Conservation (phyloP, 2,113 vertebrate species). For the Cryptomyrus ogoouensis region DNA sequence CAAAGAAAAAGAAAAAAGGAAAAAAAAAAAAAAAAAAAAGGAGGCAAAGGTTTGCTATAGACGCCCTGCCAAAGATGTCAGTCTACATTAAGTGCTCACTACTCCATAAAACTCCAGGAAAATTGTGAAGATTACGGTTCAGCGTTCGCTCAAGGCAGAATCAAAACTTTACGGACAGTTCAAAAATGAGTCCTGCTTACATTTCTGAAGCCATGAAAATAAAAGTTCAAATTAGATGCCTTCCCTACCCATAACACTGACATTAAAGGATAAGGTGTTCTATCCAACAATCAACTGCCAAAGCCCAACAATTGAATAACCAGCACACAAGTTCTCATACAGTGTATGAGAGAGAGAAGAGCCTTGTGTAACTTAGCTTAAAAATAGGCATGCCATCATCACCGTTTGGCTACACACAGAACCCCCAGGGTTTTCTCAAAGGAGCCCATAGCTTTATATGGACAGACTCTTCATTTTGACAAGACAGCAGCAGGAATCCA, state of each 20-base stretch:
- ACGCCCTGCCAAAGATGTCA: neutral
- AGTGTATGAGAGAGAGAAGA: neutral
- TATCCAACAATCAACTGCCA: neutral
- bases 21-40: too few relatives aligned
- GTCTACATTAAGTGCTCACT: neutral
- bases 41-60: neutral
- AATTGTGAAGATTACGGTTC: neutral
- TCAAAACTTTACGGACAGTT: neutral
- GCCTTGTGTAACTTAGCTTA: slow-evolving; percentile 22
- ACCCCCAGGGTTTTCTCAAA: slow-evolving; percentile 29
- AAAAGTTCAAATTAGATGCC: neutral
- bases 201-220: neutral
- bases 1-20: neutral
- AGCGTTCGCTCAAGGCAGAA: neutral
- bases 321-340: neutral
- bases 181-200: neutral
- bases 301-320: neutral
- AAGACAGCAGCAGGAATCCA: slow-evolving; percentile 48
- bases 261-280: neutral
- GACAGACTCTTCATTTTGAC: slow-evolving; percentile 36
- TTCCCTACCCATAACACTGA: neutral
- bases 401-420: slow-evolving; percentile 30
- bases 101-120: neutral
- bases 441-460: slow-evolving; percentile 33
- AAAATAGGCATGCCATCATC: slow-evolving; percentile 31